Percentiles rank a stretch among this genome's conserved stretches.
Evolutionary conservation across 2,797 vertebrate genomes (phyloP).

Genomic region (Smutsia gigantea): DNA sequence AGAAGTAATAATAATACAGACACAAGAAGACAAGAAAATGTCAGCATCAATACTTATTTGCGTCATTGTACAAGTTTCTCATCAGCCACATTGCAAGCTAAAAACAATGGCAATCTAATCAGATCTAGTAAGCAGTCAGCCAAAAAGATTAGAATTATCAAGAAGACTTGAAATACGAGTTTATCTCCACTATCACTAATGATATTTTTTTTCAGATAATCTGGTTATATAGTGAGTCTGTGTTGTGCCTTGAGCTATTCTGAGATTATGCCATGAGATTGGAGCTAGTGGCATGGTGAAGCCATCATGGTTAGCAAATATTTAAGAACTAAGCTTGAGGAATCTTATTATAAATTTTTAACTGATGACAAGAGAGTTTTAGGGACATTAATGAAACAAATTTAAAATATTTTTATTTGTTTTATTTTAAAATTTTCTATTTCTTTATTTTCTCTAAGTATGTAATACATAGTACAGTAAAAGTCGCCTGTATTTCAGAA

Average conservation of each 20-base stretch:
- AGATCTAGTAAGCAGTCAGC: slow-evolving; percentile 4
- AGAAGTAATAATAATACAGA: slow-evolving; percentile 17
- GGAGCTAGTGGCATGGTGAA: neutral
- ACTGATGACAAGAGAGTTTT: neutral
- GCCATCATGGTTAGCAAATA: neutral
- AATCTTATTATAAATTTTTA: neutral
- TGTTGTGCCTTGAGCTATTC: neutral
- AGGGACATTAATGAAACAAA: neutral
- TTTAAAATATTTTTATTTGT: neutral
- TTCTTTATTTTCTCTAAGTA: slow-evolving; percentile 10
- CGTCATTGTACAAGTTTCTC: neutral
- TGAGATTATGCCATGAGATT: neutral
- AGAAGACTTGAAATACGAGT: slow-evolving; percentile 3
- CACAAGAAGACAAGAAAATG: neutral
- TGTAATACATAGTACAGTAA: neutral
- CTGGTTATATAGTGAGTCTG: neutral
- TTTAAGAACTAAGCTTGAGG: neutral
- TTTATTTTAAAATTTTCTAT: neutral
- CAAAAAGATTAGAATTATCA: neutral
- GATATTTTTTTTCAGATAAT: slow-evolving; percentile 11
- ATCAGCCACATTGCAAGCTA: neutral
- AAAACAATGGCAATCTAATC: slow-evolving; percentile 2
- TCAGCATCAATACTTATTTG: neutral
- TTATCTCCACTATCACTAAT: neutral
- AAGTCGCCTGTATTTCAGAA: neutral